Evolutionary conservation across 2,113 vertebrate genomes (phyloP).

Genomic region (Poeciliopsis turrubarensis): DNA sequence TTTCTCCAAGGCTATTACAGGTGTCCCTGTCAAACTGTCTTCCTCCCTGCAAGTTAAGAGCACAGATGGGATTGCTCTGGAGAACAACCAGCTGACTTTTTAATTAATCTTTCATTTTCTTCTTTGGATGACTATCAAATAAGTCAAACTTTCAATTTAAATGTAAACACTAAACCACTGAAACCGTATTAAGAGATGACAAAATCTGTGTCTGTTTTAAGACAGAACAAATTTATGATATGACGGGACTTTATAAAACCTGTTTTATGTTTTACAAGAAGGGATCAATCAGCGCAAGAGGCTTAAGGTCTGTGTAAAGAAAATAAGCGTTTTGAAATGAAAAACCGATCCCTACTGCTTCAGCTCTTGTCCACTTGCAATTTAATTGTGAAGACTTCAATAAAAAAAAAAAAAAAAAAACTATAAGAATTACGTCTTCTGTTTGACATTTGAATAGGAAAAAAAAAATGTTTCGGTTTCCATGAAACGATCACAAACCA

Average conservation of each 20-base stretch:
- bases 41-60: neutral
- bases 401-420: too few species aligned
- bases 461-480: too few species aligned
- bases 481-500: too few species aligned
- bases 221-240: neutral
- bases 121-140: neutral
- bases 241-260: neutral
- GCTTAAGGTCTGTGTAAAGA: neutral
- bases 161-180: neutral
- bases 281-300: neutral
- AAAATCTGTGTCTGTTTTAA: neutral
- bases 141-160: neutral
- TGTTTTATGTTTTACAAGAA: neutral
- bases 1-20: neutral
- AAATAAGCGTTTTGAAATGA: neutral
- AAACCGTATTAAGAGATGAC: neutral
- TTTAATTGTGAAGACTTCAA: too few species aligned
- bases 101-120: neutral
- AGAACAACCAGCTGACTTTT: neutral
- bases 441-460: too few species aligned
- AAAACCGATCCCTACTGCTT: too few species aligned
- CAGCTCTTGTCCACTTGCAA: too few species aligned
- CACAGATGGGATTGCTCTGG: neutral
- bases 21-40: neutral
- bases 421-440: too few species aligned